These are phyloP conservation scores for Thalassophryne amazonica DNA, from an alignment of 2,797 vertebrate genomes.

Conservation along the genomic window DNA sequence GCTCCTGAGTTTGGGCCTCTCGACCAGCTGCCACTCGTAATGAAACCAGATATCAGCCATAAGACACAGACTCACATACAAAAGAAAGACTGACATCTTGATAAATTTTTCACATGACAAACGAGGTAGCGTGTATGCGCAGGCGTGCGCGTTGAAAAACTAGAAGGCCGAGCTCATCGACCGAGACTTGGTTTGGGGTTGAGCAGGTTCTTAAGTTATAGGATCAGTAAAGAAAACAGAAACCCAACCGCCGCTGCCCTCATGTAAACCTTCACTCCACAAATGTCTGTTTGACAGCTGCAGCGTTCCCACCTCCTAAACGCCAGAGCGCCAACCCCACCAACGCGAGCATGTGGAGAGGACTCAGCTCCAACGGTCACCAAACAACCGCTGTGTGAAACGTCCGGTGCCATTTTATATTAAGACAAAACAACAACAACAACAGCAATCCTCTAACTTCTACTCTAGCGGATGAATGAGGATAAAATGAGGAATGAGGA, in stretches of 20 bases:
- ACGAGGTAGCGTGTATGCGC: slow-evolving; percentile 29
- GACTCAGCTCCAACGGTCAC: slow-evolving; percentile 51
- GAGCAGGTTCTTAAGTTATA: slow-evolving; percentile 44
- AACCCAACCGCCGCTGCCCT: slow-evolving; percentile 55
- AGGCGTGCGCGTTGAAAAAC: background rate
- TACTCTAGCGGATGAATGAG: background rate
- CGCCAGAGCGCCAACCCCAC: slow-evolving; percentile 49
- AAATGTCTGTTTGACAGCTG: slow-evolving; percentile 75
- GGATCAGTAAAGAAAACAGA: slow-evolving; percentile 73
- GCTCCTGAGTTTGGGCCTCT: slow-evolving; percentile 59
- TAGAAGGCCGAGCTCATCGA: slow-evolving; percentile 11
- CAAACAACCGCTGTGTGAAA: slow-evolving; percentile 45
- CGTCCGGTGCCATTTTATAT: slow-evolving; percentile 21
- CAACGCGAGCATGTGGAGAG: slow-evolving; percentile 63
- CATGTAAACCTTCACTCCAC: slow-evolving; percentile 52
- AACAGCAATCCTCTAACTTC: slow-evolving; percentile 9
- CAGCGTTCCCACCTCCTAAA: slow-evolving; percentile 43
- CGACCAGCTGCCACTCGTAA: slow-evolving; percentile 75
- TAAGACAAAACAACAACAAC: slow-evolving; percentile 16
- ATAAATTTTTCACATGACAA: slow-evolving; percentile 71
- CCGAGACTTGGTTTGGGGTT: slow-evolving; percentile 23
- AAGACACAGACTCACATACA: slow-evolving; percentile 54
- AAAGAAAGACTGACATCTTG: slow-evolving; percentile 65
- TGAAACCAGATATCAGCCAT: slow-evolving; percentile 65
- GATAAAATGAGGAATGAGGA: too few species aligned